Evolutionary conservation across 2,888 invertebrate species (phyloP), one percentile per base, ranked within the genome.

Genomic region (Cinara cedri): DNA sequence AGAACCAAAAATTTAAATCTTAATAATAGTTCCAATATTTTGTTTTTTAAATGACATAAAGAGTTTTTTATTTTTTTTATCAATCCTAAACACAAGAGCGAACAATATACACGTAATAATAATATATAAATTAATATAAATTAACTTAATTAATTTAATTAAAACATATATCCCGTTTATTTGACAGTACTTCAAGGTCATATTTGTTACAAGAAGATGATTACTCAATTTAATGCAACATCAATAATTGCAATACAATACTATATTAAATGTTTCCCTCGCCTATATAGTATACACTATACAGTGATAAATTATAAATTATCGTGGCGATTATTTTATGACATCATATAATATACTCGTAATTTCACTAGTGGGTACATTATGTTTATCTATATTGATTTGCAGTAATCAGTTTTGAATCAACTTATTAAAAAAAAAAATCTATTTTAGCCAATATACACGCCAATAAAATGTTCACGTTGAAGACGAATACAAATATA

Each of bases 141-240:
- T 46, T 46, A 55, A 55, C 60, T 44, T 49, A 62, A 72, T 62
- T 62, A 60, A 4, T 19, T 72, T 49, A 62, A 72, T 72, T 60
- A 62, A 62, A 62, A 26, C n/a, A 68, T 49, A 72, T 46, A 46
- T 26, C 72, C 72, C 60, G 72, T 46, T 72, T 26, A 19, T 75
- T 75, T 66, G 21, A 26, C 46, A 65, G 19, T 65, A 75, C 55
- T 75, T 11, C 66, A 76, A 76, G 76, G 76, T 44, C 55, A 46
- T 57, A 55, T 76, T 76, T 66, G 55, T 76, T 76, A 76, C 55
- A 24, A 44, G 76, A 26, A 46, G 26, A 44, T 24, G 26, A 57
- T 76, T 57, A 76, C 57, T 55, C 76, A 66, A 75, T 55, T 21
- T 21, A 16, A 21, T 42, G 51, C 54, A 44, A 63, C 44, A 54